Evolutionary conservation across 2,797 vertebrate species (phyloP), one percentile per base, ranked within the genome.

Genomic region (Mormyrus proboscirostris): DNA sequence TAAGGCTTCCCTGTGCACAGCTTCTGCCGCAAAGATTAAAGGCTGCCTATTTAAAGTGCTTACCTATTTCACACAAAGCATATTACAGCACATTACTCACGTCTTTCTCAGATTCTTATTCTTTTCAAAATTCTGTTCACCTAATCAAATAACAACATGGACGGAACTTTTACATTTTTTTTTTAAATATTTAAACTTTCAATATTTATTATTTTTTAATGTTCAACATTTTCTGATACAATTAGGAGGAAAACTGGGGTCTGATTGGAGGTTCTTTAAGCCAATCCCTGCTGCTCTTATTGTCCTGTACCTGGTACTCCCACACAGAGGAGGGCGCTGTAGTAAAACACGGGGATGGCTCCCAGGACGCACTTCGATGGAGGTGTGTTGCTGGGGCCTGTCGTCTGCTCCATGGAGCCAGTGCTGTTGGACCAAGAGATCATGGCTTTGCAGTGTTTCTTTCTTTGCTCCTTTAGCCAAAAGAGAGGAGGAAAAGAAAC

Each of bases 301-400:
- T 86, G 50, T 7, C 16, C 91, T 95, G 93, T 95, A 98, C 98
- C 98, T 96, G 98, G 98, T 59, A 98, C 95, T 88, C 98, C 98
- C 88, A 98, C 94, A 87, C 97, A 96, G 90, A 99, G 95, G 90
- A 99, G 95, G 76, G 96, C 0, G 12, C 98, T 98, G 95, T 99
- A 98, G 93, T 98, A 98, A 93, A 97, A 92, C 59, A 97, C 90
- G 0, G 97, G 97, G 84, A 97, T 51, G 91, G 96, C 92, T 9
- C 97, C 97, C 0, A 96, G 95, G 88, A 98, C 93, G 86, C 98
- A 99, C 1, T 95, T 95, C 0, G 97, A 98, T 89, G 4, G 93
- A 76, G 96, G 95, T 49, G 90, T 90, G 84, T 95, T 93, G 33
- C 93, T 91, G 0, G 93, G 91, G 62, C 88, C 92, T 89, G 92